Base-by-base conservation (phyloP, 2,888 invertebrate genomes). In the Leucania comma region DNA sequence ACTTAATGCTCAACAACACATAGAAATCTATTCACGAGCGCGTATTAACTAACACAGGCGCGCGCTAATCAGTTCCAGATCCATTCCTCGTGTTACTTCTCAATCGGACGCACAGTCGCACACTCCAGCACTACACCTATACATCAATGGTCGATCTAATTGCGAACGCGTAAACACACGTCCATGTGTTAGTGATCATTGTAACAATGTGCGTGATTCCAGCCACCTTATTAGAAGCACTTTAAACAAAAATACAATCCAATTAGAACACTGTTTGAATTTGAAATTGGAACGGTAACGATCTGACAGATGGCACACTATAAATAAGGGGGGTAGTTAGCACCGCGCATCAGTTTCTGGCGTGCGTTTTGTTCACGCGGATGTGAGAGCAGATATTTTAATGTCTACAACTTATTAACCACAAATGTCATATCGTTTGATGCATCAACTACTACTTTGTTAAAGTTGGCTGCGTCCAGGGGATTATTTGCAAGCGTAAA, bases 241-340 rank as follows among this genome's bases (percentile, higher is more conserved):
- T 94, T 91, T 92, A 92, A 95, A 94, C 93, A 93, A 94, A 96
- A 96, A 95, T 94, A 95, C 93, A 93, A 93, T 93, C 95, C 94
- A 95, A 95, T 95, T 96, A 94, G 92, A 94, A 92, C 90, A 89
- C 88, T 90, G 92, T 93, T 94, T 92, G 93, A 93, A 93, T 93
- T 93, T 91, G 92, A 94, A 95, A 93, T 93, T 91, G 93, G 94
- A 90, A 91, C 94, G 90, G 91, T 93, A 92, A 93, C 92, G 87
- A 91, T 92, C 93, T 95, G 95, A 95, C 95, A 95, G 93, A 96
- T 95, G 94, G 93, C 89, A 85, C 86, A 90, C 93, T 94, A 95
- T 96, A 94, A 95, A 96, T 96, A 94, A 93, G 90, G 88, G 88
- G 87, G 87, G 89, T 90, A 89, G 92, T 93, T 93, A 92, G 90